Conservation (phyloP, 2,888 invertebrate genomes). For the Mythimna vitellina region DNA sequence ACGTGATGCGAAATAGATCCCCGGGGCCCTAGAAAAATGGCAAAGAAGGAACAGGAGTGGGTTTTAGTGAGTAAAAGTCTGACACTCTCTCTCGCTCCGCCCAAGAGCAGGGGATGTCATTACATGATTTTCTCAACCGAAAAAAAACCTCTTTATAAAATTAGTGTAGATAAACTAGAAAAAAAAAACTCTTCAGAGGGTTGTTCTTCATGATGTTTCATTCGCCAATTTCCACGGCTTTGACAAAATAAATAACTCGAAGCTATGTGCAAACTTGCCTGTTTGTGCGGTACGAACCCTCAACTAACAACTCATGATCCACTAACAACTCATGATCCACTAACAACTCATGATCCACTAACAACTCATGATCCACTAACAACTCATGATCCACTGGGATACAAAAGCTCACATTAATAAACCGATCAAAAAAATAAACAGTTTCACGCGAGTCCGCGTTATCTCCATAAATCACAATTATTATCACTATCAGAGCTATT, state of each 20-base stretch:
- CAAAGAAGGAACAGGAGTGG: no score
- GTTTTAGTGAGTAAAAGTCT: no score
- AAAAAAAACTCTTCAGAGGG: no score
- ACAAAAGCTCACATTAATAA: not conserved
- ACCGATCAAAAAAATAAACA: constrained; percentile 18
- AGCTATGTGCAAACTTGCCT: not conserved
- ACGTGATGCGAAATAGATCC: no score
- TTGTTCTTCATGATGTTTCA: not conserved
- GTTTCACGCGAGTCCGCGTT: constrained; percentile 11
- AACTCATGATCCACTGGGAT: not conserved
- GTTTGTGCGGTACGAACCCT: not conserved
- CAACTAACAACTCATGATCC: not conserved
- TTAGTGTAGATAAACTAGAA: no score
- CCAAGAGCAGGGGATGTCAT: no score
- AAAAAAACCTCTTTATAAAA: no score
- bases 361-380: not conserved
- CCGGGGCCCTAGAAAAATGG: no score
- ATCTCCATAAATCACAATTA: constrained; percentile 51
- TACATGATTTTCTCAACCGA: no score
- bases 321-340: not conserved
- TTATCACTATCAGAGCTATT: constrained; percentile 38
- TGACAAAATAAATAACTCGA: not conserved
- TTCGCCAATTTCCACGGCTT: not conserved
- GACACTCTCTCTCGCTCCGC: no score
- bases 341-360: not conserved